phyloP scores from a whole-genome alignment of 1,140 invertebrate species.

The Heliconius himera region DNA sequence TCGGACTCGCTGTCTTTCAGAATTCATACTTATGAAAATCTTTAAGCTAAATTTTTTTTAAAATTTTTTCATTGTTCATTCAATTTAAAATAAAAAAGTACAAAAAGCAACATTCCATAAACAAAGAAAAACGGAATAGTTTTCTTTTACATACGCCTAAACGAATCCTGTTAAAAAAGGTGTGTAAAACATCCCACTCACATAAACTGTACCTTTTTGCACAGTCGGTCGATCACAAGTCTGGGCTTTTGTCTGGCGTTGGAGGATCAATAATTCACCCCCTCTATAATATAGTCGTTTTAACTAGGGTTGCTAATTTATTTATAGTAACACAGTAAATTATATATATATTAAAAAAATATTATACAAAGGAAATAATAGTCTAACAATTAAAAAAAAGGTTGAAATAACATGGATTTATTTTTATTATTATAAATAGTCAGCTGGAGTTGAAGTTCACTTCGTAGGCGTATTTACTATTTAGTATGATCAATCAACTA shows the following conservation, averaged over 20 bases:
- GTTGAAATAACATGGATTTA: too few relatives aligned
- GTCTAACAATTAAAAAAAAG: too few relatives aligned
- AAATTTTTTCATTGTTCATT: too few relatives aligned
- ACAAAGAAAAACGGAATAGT: neutral
- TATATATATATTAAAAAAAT: neutral
- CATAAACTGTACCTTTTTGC: conserved; percentile 18
- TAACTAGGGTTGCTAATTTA: conserved; percentile 24
- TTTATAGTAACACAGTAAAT: neutral
- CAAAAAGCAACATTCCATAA: neutral
- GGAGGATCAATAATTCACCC: conserved; percentile 38
- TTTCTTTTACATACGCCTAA: neutral
- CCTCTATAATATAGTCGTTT: conserved; percentile 29
- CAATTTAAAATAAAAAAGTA: too few relatives aligned
- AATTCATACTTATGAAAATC: too few relatives aligned
- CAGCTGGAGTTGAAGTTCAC: too few relatives aligned
- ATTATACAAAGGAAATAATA: neutral
- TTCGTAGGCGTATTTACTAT: too few relatives aligned
- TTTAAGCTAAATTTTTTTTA: too few relatives aligned
- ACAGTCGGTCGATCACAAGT: conserved; percentile 39
- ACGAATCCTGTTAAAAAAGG: neutral
- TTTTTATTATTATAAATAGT: too few relatives aligned
- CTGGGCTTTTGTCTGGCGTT: conserved; percentile 41
- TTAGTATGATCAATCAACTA: too few relatives aligned
- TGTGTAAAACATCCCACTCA: conserved; percentile 11
- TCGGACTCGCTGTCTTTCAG: too few relatives aligned